These are phyloP conservation scores for Bombus consobrinus DNA, from an alignment of 1,140 invertebrate genomes.

Conservation along the genomic window DNA sequence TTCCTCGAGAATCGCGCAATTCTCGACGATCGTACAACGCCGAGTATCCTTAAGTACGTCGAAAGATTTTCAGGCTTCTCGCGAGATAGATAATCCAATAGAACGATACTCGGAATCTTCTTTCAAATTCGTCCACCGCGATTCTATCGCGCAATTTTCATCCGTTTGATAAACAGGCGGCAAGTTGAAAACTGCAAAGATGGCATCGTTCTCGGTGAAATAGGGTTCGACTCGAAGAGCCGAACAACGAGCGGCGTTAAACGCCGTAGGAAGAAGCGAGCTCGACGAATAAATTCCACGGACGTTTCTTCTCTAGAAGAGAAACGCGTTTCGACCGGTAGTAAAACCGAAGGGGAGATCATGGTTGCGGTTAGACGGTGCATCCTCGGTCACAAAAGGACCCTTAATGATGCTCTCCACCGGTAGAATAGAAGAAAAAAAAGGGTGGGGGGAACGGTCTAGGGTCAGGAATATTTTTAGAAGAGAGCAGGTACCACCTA, in stretches of 20 bases:
- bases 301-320: constrained; percentile 9
- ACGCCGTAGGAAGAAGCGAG: constrained; percentile 1
- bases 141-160: not conserved
- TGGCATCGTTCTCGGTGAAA: not conserved
- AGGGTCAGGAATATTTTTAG: constrained; percentile 76
- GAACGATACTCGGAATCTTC: not conserved
- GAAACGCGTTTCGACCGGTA: constrained; percentile 20
- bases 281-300: constrained; percentile 20
- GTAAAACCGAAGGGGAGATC: constrained; percentile 47
- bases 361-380: constrained; percentile 59
- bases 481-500: constrained; percentile 61
- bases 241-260: too few species aligned
- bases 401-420: constrained; percentile 68
- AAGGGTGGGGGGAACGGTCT: constrained; percentile 59
- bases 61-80: not conserved
- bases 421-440: constrained; percentile 51
- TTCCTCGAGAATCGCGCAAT: not conserved
- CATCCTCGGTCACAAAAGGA: constrained; percentile 69
- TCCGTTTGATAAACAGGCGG: rapidly evolving
- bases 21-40: not conserved
- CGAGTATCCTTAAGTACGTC: too few species aligned
- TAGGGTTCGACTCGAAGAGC: not conserved
- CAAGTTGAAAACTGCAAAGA: not conserved
- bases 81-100: not conserved
- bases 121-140: not conserved